A percentile compares a stretch with the other conserved stretches of the same genome.
These are phyloP conservation scores for Notechis scutatus DNA, from an alignment of 2,113 vertebrate genomes.

Conservation along the genomic window DNA sequence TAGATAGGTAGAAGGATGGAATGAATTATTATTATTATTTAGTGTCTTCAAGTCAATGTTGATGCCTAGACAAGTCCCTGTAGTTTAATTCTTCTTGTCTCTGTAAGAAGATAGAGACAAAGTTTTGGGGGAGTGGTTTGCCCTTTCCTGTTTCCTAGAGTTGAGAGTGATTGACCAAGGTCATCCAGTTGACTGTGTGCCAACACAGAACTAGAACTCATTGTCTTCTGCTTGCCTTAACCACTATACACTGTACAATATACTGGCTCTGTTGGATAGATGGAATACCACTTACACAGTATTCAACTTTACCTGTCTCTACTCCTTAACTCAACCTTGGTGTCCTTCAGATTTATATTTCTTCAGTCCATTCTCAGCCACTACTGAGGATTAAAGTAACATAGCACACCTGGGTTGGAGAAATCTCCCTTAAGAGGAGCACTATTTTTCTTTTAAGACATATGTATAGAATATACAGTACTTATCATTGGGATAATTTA, in stretches of 20 bases:
- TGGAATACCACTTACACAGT: not conserved
- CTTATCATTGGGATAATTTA: not conserved
- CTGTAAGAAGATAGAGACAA: too few species aligned
- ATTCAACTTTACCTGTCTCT: not conserved
- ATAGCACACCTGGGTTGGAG: not conserved
- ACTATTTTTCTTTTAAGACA: not conserved
- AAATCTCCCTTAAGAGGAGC: not conserved
- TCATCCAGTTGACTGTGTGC: not conserved
- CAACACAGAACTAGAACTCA: not conserved
- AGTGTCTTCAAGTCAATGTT: not conserved
- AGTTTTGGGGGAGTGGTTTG: too few species aligned
- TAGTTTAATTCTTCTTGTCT: not conserved
- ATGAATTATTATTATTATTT: not conserved
- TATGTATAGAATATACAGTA: not conserved
- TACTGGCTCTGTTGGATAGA: not conserved
- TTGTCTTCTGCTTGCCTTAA: not conserved
- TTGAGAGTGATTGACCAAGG: too few species aligned
- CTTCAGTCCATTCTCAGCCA: not conserved
- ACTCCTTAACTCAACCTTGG: not conserved
- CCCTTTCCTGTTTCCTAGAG: too few species aligned
- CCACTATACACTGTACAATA: not conserved
- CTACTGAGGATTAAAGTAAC: not conserved
- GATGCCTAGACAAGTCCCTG: not conserved
- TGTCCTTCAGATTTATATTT: not conserved
- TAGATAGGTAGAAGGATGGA: not conserved